Percentiles rank a stretch among this genome's conserved stretches.
These are phyloP conservation scores for Eupeodes latifasciatus DNA, from an alignment of 2,888 invertebrate genomes.

Conservation along the genomic window DNA sequence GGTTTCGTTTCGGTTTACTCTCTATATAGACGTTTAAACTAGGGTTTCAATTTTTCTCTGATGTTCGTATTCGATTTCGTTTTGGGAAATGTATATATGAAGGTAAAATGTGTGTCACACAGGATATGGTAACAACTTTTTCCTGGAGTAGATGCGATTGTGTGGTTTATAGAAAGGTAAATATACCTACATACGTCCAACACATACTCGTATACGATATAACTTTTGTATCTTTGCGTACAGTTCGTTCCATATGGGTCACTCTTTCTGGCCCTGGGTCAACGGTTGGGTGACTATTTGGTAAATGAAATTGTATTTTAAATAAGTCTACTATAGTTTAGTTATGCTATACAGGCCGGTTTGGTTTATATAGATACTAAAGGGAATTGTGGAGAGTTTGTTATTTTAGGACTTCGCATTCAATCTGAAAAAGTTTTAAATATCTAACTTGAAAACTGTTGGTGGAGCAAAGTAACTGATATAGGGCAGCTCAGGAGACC, in stretches of 20 bases:
- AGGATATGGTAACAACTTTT: slow-evolving; percentile 42
- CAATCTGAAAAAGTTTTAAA: slow-evolving; percentile 4
- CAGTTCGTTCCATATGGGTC: slow-evolving; percentile 57
- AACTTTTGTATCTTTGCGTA: slow-evolving; percentile 43
- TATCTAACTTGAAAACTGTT: neutral
- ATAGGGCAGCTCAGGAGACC: neutral
- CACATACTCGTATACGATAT: neutral
- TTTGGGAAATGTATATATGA: slow-evolving; percentile 14
- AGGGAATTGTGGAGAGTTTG: neutral
- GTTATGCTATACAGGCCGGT: neutral
- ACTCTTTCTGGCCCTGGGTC: slow-evolving; percentile 51
- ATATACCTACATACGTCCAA: neutral
- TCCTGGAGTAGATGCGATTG: slow-evolving; percentile 32
- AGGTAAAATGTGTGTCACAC: slow-evolving; percentile 14
- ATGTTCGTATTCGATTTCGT: slow-evolving; percentile 49
- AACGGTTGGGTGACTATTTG: slow-evolving; percentile 58
- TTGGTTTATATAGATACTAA: neutral
- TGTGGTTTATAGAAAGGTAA: slow-evolving; percentile 37
- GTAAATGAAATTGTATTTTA: slow-evolving; percentile 66
- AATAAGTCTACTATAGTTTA: slow-evolving; percentile 53
- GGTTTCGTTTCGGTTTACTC: slow-evolving; percentile 15
- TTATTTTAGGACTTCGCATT: slow-evolving; percentile 16
- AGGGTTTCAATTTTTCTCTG: slow-evolving; percentile 53
- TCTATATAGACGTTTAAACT: slow-evolving; percentile 11
- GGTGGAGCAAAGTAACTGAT: neutral